These are phyloP conservation scores for Eira barbara DNA, from an alignment of 2,113 vertebrate species.

Conservation along the genomic window DNA sequence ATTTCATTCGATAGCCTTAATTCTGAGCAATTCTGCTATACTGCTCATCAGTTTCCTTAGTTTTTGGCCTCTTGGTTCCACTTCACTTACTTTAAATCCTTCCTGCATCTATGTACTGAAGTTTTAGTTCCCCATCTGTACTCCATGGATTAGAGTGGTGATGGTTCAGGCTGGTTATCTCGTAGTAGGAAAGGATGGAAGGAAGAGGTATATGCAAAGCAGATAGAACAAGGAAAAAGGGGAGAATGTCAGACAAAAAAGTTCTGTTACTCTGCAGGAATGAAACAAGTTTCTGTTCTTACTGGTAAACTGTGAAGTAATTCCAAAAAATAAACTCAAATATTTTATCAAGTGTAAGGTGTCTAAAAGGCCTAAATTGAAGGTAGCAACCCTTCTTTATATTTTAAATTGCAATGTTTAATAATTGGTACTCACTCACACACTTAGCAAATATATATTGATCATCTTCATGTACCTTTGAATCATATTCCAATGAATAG, in stretches of 20 bases:
- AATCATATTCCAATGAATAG: background rate
- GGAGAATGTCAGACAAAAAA: background rate
- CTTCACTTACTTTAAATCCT: background rate
- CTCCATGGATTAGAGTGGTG: background rate
- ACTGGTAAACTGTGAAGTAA: background rate
- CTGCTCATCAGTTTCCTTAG: background rate
- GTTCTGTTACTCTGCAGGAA: background rate
- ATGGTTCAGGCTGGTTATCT: background rate
- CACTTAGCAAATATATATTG: background rate
- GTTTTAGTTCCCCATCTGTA: background rate
- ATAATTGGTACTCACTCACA: background rate
- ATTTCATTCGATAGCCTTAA: background rate
- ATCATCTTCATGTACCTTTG: background rate
- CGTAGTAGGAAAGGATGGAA: background rate
- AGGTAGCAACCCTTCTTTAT: background rate
- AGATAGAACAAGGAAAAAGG: background rate
- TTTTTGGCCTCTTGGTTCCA: background rate
- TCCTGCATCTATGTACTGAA: background rate
- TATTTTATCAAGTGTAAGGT: conserved; percentile 4
- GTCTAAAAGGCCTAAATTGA: background rate
- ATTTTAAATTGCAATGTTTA: background rate
- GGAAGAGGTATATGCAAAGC: background rate
- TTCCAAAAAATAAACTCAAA: background rate
- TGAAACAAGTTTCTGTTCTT: background rate
- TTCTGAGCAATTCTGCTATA: background rate